These are phyloP conservation scores for Frieseomelitta varia DNA, from an alignment of 1,140 invertebrate genomes.

Conservation along the genomic window DNA sequence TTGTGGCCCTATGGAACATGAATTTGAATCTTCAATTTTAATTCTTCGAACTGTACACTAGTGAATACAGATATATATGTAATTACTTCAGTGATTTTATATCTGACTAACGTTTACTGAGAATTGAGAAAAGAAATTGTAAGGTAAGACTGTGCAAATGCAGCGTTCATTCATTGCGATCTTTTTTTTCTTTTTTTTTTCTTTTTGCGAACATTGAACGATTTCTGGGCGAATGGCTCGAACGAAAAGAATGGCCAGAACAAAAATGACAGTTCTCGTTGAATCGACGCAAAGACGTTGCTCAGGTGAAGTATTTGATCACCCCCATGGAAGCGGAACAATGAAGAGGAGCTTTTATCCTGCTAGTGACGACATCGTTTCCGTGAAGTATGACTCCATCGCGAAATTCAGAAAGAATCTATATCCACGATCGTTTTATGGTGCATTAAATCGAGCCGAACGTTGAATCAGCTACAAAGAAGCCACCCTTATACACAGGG, in stretches of 20 bases:
- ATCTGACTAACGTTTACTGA: no score
- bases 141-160: no score
- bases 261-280: conserved; percentile 14
- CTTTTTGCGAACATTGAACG: not conserved
- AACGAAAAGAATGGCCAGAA: not conserved
- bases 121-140: no score
- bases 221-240: not conserved
- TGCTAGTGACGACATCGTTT: conserved; percentile 21
- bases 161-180: not conserved
- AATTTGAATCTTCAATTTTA: no score
- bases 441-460: conserved; percentile 24
- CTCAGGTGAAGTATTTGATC: conserved; percentile 36
- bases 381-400: not conserved
- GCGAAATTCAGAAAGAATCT: conserved; percentile 26
- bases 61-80: no score
- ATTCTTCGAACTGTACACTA: no score
- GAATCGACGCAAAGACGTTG: conserved; percentile 57
- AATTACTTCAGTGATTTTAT: no score
- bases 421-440: conserved; percentile 24
- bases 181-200: not conserved
- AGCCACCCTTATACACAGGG: not conserved
- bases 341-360: conserved; percentile 28
- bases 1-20: no score
- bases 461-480: not conserved
- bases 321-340: not conserved